These are phyloP conservation scores for Zelleria hepariella DNA, from an alignment of 2,888 invertebrate species.

Conservation along the genomic window DNA sequence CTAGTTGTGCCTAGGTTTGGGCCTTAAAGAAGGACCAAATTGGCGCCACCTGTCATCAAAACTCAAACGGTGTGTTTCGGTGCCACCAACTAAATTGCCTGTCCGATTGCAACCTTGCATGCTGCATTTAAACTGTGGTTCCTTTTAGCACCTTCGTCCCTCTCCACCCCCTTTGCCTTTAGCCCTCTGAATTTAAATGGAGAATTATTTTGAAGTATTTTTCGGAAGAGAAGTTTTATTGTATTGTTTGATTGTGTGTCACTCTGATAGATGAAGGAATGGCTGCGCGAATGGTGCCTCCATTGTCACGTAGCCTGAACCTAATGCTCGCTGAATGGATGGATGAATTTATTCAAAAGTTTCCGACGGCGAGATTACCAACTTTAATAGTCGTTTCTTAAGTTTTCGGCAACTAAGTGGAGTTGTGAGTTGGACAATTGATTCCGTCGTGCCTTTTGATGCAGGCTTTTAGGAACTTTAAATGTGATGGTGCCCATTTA, in stretches of 20 bases:
- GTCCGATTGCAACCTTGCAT: background rate
- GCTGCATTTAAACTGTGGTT: background rate
- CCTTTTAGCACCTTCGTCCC: constrained; percentile 13
- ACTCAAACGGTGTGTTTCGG: too few relatives aligned
- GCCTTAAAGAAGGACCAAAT: too few relatives aligned
- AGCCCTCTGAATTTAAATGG: constrained; percentile 63
- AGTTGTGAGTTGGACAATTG: constrained; percentile 16
- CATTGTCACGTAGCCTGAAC: constrained; percentile 47
- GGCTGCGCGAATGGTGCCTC: constrained; percentile 51
- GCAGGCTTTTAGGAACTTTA: background rate
- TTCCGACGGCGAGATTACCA: constrained; percentile 34
- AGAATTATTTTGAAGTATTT: constrained; percentile 71
- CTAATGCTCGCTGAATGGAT: constrained; percentile 42
- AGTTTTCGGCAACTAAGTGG: constrained; percentile 28
- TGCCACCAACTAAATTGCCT: too few relatives aligned
- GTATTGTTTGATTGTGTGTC: constrained; percentile 72
- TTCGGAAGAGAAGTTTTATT: constrained; percentile 68
- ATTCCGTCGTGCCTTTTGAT: background rate
- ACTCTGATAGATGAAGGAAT: constrained; percentile 66
- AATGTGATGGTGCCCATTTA: background rate
- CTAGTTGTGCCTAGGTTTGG: too few relatives aligned
- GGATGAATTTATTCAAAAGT: constrained; percentile 65
- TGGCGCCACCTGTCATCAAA: too few relatives aligned
- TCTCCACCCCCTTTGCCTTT: constrained; percentile 38
- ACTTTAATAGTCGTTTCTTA: constrained; percentile 48